Conservation (phyloP, 2,797 vertebrate species). For the Streptopelia turtur region DNA sequence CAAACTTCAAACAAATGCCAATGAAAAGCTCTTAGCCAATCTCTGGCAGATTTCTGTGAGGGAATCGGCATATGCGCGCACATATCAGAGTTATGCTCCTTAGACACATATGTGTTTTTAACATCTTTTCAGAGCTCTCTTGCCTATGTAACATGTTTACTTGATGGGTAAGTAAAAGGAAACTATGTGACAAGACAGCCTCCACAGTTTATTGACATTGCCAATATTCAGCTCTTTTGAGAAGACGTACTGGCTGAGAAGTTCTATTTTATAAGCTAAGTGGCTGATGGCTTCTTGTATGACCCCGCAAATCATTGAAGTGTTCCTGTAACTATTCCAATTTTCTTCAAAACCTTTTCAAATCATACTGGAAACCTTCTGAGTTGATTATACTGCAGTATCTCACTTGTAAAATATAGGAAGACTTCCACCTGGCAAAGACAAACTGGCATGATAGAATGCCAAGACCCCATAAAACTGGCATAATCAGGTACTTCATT, state of each 20-base stretch:
- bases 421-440: background rate
- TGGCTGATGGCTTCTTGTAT: background rate
- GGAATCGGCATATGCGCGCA: background rate
- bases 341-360: background rate
- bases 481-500: background rate
- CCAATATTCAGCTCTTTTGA: background rate
- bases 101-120: fast-evolving
- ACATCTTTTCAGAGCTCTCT: background rate
- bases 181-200: background rate
- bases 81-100: background rate
- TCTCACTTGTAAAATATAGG: background rate
- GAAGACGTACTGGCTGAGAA: background rate
- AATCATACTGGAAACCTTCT: background rate
- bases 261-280: background rate
- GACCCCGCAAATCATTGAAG: background rate
- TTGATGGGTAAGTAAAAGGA: background rate
- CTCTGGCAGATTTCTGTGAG: background rate
- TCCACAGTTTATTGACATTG: background rate
- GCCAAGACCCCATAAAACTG: background rate
- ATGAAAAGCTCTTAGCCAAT: background rate
- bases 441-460: background rate
- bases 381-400: background rate
- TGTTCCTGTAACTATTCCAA: background rate
- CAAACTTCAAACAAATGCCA: background rate
- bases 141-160: background rate